Evolutionary conservation across 2,113 vertebrate genomes (phyloP), one percentile per base, ranked within the genome.

Genomic region (Gila orcuttii): DNA sequence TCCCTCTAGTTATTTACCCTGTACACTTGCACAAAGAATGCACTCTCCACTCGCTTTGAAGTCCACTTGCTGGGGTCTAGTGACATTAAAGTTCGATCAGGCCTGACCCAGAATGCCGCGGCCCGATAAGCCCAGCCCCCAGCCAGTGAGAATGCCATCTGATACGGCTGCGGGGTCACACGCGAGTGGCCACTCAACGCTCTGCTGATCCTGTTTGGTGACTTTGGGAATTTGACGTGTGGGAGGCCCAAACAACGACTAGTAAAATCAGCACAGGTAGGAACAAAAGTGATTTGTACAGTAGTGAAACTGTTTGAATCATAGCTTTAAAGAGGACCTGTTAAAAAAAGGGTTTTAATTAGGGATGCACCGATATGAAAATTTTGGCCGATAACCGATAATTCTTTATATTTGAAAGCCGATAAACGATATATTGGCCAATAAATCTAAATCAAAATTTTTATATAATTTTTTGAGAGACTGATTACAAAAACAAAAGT

Each of bases 41-140:
- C 88, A 92, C 90, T 93, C 92, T 92, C 87, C 90, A 77, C 85
- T 84, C 55, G 82, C 93, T 93, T 93, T 95, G 73, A 81, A 87
- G 89, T 89, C 88, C 88, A 83, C 71, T 85, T 71, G 90, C 90
- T 45, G 89, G 93, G 93, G 95, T 95, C 94, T 94, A 93, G 94
- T 93, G 91, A 93, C 83, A 91, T 79, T 89, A 87, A 86, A 93
- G 91, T 91, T 94, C 87, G 93, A 93, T 92, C 95, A 94, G 91
- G 33, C 82, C 87, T 92, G 94, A 94, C 94, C 93, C 89, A 64
- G 90, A 92, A 94, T 94, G 91, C 91, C 86, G 91, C 17, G 88
- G 88, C 90, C 94, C 91, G 94, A 95, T 94, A 95, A 92, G 47
- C n/a, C 82, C 89, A 86, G 83, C 83, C 85, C 88, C 83, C 84